Conservation (phyloP, 2,113 vertebrate species). For the Actenoides lindsayi region DNA sequence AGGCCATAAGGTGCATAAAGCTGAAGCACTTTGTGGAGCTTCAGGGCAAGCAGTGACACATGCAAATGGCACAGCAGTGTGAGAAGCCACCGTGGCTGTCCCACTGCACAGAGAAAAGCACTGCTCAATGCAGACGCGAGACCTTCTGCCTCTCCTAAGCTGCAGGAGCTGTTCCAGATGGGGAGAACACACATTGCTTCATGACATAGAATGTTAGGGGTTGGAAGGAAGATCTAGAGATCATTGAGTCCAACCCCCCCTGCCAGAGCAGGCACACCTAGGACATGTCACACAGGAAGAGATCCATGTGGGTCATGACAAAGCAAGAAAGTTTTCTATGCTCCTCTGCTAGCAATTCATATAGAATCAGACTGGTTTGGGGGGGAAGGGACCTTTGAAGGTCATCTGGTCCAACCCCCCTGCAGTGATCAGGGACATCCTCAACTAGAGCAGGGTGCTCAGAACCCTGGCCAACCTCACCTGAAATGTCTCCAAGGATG, state of each 20-base stretch:
- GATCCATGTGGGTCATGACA: too few relatives aligned
- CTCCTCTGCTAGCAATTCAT: accelerated
- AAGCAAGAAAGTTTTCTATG: neutral
- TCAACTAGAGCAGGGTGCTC: neutral
- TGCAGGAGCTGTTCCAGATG: neutral
- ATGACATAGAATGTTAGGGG: too few relatives aligned
- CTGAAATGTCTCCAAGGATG: neutral
- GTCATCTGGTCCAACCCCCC: neutral
- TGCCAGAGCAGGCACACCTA: too few relatives aligned
- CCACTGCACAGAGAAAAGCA: accelerated
- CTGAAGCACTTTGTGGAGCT: neutral
- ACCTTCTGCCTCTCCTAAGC: neutral
- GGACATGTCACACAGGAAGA: too few relatives aligned
- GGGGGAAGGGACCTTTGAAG: neutral
- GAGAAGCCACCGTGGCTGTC: neutral
- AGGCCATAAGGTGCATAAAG: neutral
- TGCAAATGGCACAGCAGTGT: accelerated
- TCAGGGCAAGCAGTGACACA: accelerated
- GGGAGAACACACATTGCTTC: neutral
- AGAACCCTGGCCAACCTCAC: neutral
- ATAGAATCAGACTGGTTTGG: neutral
- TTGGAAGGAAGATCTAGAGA: too few relatives aligned
- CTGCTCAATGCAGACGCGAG: accelerated
- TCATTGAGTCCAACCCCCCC: too few relatives aligned
- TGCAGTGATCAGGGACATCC: neutral